phyloP scores from a whole-genome alignment of 2,113 vertebrate species.

The Hemiprocne comata region DNA sequence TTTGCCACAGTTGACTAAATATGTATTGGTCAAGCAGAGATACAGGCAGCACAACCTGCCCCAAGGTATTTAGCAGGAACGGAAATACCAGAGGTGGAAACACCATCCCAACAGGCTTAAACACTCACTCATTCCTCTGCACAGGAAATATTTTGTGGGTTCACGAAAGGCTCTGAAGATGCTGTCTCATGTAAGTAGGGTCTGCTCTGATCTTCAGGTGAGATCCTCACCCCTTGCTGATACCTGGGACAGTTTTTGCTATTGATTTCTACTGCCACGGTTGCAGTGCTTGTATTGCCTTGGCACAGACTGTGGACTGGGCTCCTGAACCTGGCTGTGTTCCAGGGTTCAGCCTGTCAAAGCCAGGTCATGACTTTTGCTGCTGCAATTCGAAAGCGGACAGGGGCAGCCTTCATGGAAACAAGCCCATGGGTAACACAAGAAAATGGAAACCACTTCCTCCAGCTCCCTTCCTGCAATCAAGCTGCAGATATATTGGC shows the following conservation, averaged over 20 bases:
- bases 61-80: background rate
- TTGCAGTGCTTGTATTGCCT: background rate
- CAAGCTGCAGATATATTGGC: background rate
- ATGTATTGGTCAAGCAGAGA: background rate
- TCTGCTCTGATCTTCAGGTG: background rate
- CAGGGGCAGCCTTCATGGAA: background rate
- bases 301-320: accelerated
- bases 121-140: background rate
- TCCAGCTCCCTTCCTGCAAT: background rate
- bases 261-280: background rate
- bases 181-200: background rate
- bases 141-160: too few species aligned
- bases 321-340: background rate
- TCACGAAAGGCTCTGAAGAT: background rate
- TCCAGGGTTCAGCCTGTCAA: background rate
- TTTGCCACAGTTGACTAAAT: background rate
- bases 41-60: background rate
- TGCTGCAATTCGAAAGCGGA: accelerated
- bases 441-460: background rate
- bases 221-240: background rate
- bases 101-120: background rate
- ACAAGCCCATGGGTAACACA: background rate
- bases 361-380: background rate
- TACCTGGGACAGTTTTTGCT: background rate
- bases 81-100: background rate